phyloP scores from a whole-genome alignment of 2,797 vertebrate genomes.

The Centropyge bicolor region DNA sequence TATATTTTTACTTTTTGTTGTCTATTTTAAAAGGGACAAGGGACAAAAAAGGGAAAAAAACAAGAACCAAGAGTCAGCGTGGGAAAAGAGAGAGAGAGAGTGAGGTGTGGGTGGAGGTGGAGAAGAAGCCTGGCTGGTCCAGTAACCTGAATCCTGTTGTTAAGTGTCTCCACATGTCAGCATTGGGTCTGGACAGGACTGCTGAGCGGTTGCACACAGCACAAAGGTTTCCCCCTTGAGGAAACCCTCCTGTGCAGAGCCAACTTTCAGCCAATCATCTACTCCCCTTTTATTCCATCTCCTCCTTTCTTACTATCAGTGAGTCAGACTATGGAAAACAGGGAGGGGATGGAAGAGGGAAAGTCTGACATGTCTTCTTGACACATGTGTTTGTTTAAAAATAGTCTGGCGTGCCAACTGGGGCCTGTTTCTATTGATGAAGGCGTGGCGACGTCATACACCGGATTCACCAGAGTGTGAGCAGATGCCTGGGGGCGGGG shows the following conservation, averaged over 20 bases:
- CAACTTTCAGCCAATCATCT: slow-evolving; percentile 51
- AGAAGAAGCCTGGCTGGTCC: slow-evolving; percentile 52
- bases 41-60: slow-evolving; percentile 6
- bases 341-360: slow-evolving; percentile 69
- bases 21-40: background rate
- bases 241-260: slow-evolving; percentile 61
- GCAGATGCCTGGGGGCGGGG: slow-evolving; percentile 60
- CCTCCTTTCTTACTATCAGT: slow-evolving; percentile 72
- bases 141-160: slow-evolving; percentile 74
- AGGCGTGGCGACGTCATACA: slow-evolving; percentile 47
- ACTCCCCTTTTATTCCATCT: slow-evolving; percentile 37
- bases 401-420: slow-evolving; percentile 60
- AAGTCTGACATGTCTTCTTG: slow-evolving; percentile 81
- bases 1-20: background rate
- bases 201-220: slow-evolving; percentile 38
- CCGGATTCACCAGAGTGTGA: slow-evolving; percentile 55
- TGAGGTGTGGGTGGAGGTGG: slow-evolving; percentile 45
- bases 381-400: slow-evolving; percentile 80
- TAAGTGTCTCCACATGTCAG: slow-evolving; percentile 80
- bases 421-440: slow-evolving; percentile 60
- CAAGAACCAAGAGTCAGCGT: background rate
- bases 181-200: slow-evolving; percentile 61
- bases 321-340: slow-evolving; percentile 73
- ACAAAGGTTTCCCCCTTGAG: slow-evolving; percentile 66
- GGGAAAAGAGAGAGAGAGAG: slow-evolving; percentile 28